phyloP scores from a whole-genome alignment of 35 echinoderm and acorn worm genomes.

The Nesometra sesokonis region DNA sequence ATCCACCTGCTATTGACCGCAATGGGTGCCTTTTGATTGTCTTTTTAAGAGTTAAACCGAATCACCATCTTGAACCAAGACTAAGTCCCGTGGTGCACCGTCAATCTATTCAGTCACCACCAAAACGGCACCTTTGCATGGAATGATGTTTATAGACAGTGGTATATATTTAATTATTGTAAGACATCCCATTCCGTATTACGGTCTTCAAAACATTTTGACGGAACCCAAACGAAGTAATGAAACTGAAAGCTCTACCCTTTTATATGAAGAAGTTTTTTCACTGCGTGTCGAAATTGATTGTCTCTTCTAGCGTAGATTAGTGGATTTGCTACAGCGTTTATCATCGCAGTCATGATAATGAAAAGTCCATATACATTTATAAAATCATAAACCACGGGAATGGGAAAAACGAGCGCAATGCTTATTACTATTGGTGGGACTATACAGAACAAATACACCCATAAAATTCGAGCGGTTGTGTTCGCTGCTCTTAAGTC shows the following conservation, averaged over 20 bases:
- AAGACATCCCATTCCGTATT: no score
- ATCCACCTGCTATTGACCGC: no score
- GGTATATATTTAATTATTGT: no score
- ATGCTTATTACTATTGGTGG: neutral
- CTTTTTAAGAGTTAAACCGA: no score
- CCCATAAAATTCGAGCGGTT: neutral
- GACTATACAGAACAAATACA: neutral
- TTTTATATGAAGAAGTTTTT: neutral
- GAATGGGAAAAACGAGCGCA: neutral
- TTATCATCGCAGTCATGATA: neutral
- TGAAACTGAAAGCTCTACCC: neutral
- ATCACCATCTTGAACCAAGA: no score
- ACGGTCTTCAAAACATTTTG: no score
- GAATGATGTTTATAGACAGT: no score
- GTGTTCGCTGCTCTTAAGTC: neutral
- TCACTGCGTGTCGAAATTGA: neutral
- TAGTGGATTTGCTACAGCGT: neutral
- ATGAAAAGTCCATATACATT: neutral
- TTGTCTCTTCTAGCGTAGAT: neutral
- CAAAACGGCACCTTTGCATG: no score
- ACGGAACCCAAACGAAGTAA: no score
- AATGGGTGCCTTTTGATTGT: no score
- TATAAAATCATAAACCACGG: neutral
- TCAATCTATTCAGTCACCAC: no score
- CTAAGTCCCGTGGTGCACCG: no score